Conservation (phyloP, 2,797 vertebrate genomes). For the Dermochelys coriacea region DNA sequence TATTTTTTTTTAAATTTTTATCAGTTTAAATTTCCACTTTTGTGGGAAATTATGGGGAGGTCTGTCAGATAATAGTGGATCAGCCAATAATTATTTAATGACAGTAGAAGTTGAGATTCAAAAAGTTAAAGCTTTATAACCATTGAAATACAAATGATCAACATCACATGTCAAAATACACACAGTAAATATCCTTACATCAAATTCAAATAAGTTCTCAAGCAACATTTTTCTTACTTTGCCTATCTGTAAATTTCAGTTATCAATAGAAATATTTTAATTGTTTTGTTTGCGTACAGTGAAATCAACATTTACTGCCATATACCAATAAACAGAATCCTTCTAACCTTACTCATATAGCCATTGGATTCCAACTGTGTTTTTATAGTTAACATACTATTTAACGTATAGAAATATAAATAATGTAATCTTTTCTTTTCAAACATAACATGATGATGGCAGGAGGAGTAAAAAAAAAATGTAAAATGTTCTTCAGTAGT, state of each 20-base stretch:
- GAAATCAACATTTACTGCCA: neutral
- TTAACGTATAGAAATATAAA: neutral
- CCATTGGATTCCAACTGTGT: fast-evolving
- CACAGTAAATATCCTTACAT: neutral
- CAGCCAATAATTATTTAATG: neutral
- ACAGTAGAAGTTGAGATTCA: neutral
- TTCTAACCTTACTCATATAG: neutral
- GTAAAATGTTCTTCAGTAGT: neutral
- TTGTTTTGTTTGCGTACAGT: neutral
- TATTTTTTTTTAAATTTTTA: neutral
- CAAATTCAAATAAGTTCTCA: neutral
- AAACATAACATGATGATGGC: neutral
- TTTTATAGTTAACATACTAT: neutral
- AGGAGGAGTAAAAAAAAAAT: neutral
- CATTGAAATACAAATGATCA: neutral
- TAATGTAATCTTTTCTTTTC: neutral
- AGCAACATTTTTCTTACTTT: neutral
- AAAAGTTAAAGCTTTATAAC: neutral
- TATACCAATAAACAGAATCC: neutral
- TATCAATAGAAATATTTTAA: neutral
- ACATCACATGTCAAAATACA: neutral
- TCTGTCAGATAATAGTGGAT: neutral
- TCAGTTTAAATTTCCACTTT: neutral
- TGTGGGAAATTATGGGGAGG: neutral
- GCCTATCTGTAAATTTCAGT: neutral